Percentiles rank a stretch among this genome's conserved stretches.
Evolutionary conservation across 1,140 invertebrate species (phyloP).

Genomic region (Eurosta solidaginis): DNA sequence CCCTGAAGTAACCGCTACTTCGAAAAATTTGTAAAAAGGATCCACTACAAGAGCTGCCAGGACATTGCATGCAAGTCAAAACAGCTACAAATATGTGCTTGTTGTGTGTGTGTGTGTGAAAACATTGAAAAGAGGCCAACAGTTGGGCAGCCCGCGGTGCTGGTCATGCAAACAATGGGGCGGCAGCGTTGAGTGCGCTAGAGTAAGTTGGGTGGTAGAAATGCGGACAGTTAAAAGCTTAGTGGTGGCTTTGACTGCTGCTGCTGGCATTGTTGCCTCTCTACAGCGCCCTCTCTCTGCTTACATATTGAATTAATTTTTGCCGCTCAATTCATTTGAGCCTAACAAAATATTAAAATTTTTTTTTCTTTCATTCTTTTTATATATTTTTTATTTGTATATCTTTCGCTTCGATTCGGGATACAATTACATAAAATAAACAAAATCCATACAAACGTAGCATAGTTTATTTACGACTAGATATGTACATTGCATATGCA

Average conservation of each 20-base stretch:
- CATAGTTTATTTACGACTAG: too few species aligned
- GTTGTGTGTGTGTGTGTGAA: too few species aligned
- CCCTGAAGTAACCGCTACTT: background rate
- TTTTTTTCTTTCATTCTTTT: background rate
- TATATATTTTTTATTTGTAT: too few species aligned
- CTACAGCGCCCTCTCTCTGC: background rate
- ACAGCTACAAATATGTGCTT: too few species aligned
- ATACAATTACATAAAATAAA: too few species aligned
- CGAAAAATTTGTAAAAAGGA: conserved; percentile 12
- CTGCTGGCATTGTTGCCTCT: background rate
- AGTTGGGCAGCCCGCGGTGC: background rate
- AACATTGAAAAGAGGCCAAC: background rate
- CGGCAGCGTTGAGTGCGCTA: background rate
- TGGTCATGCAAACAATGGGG: background rate
- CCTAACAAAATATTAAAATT: background rate
- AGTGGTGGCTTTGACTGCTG: background rate
- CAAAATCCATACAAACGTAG: too few species aligned
- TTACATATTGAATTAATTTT: conserved; percentile 6
- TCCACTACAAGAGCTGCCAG: background rate
- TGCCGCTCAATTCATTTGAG: background rate
- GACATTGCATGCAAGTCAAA: background rate
- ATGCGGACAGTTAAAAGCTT: background rate
- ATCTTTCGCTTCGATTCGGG: too few species aligned
- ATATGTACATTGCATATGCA: too few species aligned
- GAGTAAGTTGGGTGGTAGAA: background rate